Evolutionary conservation across 1,140 invertebrate genomes (phyloP), one percentile per base, ranked within the genome.

Genomic region (Leptinotarsa lineolata): DNA sequence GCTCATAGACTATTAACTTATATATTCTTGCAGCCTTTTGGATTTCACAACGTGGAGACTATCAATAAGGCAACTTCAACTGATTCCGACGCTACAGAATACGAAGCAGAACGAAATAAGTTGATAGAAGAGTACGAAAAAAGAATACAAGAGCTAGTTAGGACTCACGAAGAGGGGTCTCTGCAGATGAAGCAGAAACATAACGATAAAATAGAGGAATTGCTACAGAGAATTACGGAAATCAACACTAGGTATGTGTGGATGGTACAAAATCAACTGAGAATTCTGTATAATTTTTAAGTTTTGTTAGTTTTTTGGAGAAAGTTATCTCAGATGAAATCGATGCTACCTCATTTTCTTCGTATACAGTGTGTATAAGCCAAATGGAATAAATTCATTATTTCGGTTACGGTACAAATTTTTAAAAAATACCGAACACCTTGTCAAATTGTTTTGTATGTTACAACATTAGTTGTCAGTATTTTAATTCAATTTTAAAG

Each of bases 171-270:
- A 46, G 88, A 91, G 65, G 90, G 92, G 73, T 88, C 89, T 13
- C 91, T 92, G 74, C 91, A 92, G 78, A 80, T 92, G 68, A 92
- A 92, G 76, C 90, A 92, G 76, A 88, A 89, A 59, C 92, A 94
- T 80, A 94, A 94, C 84, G 92, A 94, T 78, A 92, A 92, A 83
- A 89, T 92, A 6, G 90, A 95, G 82, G 89, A 90, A 24, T 85
- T 95, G 73, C 83, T 95, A 24, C 91, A 92, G 80, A 92, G 93
- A 81, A 85, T 95, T 58, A 89, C 91, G 68, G 94, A 95, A 81
- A 90, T 93, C 16, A 95, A 94, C 81, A 90, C 86, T 48, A 87
- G 92, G 65, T 92, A 91, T 39, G 66, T 20, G 2, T 59, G 58
- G 20, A 59, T 59, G 20, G 58, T 59, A 16, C 58, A 16, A 16